Evolutionary conservation across 2,888 invertebrate genomes (phyloP).

Genomic region (Therioaphis trifolii): DNA sequence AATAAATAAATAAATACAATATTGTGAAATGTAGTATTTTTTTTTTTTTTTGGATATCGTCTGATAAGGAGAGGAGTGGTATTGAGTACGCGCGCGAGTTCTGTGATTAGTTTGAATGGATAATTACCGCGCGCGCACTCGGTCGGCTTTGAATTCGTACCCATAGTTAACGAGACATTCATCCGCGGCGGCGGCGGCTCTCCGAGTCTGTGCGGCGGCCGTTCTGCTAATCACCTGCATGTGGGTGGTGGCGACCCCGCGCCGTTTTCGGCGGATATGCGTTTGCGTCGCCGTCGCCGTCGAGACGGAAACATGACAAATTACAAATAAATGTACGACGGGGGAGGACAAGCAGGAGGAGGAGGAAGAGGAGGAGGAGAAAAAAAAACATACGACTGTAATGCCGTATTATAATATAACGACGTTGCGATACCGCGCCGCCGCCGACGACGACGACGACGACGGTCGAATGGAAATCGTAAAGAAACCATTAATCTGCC

Average conservation of each 20-base stretch:
- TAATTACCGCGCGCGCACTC: not conserved
- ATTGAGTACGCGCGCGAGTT: conserved; percentile 7
- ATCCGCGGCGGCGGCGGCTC: conserved; percentile 4
- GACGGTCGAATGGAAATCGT: not conserved
- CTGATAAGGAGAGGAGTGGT: too few relatives aligned
- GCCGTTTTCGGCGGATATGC: conserved; percentile 30
- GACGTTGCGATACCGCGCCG: not conserved
- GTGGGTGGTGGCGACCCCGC: conserved; percentile 23
- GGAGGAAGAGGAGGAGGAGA: not conserved
- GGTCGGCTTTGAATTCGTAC: not conserved
- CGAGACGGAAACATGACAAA: conserved; percentile 39
- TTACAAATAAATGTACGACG: conserved; percentile 39
- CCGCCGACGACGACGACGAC: not conserved
- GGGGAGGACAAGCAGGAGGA: not conserved
- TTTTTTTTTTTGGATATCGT: too few relatives aligned
- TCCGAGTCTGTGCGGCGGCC: not conserved
- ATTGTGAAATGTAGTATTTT: too few relatives aligned
- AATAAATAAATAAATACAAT: too few relatives aligned
- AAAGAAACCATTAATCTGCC: conserved; percentile 46
- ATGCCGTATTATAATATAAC: not conserved
- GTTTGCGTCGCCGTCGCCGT: not conserved
- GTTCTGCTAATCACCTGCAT: conserved; percentile 39
- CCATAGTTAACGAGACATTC: conserved; percentile 29
- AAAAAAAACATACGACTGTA: not conserved
- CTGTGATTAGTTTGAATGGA: conserved; percentile 33